Conservation (phyloP, 2,888 invertebrate genomes). For the Spodoptera picta region DNA sequence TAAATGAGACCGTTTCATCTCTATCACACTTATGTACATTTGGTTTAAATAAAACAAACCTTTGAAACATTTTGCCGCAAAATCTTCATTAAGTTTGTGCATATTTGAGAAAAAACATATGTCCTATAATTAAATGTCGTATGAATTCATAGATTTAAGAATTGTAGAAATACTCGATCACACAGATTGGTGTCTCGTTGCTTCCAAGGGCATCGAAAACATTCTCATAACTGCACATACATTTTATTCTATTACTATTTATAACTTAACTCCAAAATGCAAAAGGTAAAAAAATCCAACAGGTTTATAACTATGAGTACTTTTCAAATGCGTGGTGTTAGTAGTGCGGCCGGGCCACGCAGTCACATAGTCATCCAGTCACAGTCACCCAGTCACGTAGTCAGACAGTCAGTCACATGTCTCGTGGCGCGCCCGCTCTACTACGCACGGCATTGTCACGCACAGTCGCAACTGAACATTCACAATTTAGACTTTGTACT, state of each 20-base stretch:
- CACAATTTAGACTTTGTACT: slow-evolving; percentile 69
- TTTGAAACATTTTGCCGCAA: slow-evolving; percentile 82
- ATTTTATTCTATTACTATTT: slow-evolving; percentile 64
- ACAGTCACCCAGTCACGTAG: neutral
- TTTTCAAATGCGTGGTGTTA: slow-evolving; percentile 61
- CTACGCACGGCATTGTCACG: slow-evolving; percentile 44
- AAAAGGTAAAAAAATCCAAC: slow-evolving; percentile 74
- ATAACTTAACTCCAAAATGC: slow-evolving; percentile 77
- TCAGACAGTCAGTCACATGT: neutral
- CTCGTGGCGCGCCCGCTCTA: neutral
- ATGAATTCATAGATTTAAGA: slow-evolving; percentile 79
- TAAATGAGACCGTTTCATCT: slow-evolving; percentile 88
- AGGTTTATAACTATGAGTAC: slow-evolving; percentile 68
- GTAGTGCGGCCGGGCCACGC: slow-evolving; percentile 21
- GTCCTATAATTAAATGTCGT: slow-evolving; percentile 75
- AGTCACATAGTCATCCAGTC: neutral
- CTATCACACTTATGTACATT: slow-evolving; percentile 89
- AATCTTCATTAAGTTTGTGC: slow-evolving; percentile 86
- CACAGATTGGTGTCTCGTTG: slow-evolving; percentile 79
- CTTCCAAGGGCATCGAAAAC: slow-evolving; percentile 63
- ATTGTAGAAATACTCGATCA: slow-evolving; percentile 76
- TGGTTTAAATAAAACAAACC: slow-evolving; percentile 88
- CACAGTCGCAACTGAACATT: slow-evolving; percentile 57
- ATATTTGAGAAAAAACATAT: slow-evolving; percentile 85
- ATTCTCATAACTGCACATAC: slow-evolving; percentile 69